Evolutionary conservation across 2,888 invertebrate genomes (phyloP).

Genomic region (Philonicus albiceps): DNA sequence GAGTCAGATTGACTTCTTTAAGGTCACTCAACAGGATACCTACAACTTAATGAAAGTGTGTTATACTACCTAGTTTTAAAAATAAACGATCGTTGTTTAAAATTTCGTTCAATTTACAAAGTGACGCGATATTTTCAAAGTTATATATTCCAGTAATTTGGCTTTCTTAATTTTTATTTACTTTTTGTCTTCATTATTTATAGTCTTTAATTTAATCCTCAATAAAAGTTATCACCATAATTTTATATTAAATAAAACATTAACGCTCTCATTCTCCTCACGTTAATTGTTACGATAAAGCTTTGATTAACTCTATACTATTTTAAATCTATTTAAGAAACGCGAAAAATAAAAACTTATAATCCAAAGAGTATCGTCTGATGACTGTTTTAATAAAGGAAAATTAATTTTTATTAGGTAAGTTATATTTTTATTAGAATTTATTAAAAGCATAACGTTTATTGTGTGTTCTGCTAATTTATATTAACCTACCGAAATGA

Average conservation of each 20-base stretch:
- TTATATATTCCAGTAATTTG: neutral
- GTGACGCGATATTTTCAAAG: neutral
- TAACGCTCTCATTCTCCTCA: too few species aligned
- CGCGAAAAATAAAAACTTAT: too few species aligned
- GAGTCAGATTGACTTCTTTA: conserved; percentile 96
- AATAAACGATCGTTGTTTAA: neutral
- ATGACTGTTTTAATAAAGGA: too few species aligned
- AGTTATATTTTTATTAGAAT: too few species aligned
- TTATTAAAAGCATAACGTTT: too few species aligned
- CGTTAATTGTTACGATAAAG: too few species aligned
- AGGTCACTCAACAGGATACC: conserved; percentile 67
- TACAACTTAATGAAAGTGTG: conserved; percentile 10
- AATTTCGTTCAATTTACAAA: neutral
- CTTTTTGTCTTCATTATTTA: neutral
- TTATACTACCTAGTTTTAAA: neutral
- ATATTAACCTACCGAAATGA: too few species aligned
- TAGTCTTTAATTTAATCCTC: neutral
- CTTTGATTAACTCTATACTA: too few species aligned
- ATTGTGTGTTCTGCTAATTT: too few species aligned
- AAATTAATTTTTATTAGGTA: too few species aligned
- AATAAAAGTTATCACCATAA: neutral
- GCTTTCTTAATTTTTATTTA: neutral
- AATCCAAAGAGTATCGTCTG: too few species aligned
- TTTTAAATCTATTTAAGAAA: too few species aligned
- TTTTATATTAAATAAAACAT: neutral